Evolutionary conservation across 2,888 invertebrate species (phyloP), one percentile per base, ranked within the genome.

Genomic region (Girardia tigrina): DNA sequence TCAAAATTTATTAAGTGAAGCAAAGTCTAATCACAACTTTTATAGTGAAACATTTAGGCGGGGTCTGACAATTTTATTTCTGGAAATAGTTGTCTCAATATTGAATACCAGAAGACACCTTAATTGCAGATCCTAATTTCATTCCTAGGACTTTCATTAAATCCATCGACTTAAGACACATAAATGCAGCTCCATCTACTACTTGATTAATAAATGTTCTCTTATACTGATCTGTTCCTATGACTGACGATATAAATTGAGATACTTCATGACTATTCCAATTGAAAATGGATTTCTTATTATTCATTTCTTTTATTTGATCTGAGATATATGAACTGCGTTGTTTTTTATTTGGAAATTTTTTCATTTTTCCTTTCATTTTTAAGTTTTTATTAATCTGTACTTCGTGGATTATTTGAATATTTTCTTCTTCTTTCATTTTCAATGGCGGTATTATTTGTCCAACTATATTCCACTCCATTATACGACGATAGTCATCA

Each of bases 121-220:
- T 72, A 23, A 72, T 36, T 6, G 73, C 73, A 6, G 73, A 36
- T 26, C 73, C 73, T n/a, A 72, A 36, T 29, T 36, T 29, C 26
- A 72, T 29, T 14, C 73, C 29, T 8, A 72, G 73, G 23, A 72
- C 36, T 16, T 36, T 29, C 73, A 72, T 72, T 26, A 93, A 87
- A 85, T 94, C 93, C 79, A 88, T 88, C 85, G 92, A 91, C 73
- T 89, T 89, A 78, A 92, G 86, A 87, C 90, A 88, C 73, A 93
- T 84, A 78, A 93, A 88, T 70, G 91, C 89, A 79, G 90, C 89
- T 28, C 93, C 94, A 82, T 91, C 90, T 79, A 94, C 90, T 80
- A 71, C 71, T 14, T 71, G 71, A 6, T 71, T n/a, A 20, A 71
- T n/a, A 71, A 28, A 71, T 2, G 71, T 56, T 56, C 23, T 56